A percentile compares a stretch with the other conserved stretches of the same genome.
Evolutionary conservation across 2,113 vertebrate species (phyloP).

Genomic region (Lota lota): DNA sequence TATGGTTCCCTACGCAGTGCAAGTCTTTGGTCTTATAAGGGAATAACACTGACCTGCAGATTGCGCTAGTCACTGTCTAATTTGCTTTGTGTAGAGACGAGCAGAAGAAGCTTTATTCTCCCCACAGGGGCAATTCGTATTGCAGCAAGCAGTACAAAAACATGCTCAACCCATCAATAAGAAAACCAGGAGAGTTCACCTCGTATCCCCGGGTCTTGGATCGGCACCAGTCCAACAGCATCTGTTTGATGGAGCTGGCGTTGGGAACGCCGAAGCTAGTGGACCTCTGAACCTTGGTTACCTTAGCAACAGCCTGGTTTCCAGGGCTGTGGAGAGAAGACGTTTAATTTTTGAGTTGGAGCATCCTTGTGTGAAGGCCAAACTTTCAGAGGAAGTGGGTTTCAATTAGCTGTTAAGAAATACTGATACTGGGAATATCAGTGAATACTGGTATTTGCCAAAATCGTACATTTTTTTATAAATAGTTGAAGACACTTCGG

Average conservation of each 20-base stretch:
- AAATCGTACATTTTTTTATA: too few relatives aligned
- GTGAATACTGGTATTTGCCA: too few relatives aligned
- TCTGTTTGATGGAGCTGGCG: constrained; percentile 97
- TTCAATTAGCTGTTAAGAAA: too few relatives aligned
- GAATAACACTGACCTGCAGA: too few relatives aligned
- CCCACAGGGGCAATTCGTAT: too few relatives aligned
- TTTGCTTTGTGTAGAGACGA: constrained; percentile 14
- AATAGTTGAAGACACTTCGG: too few relatives aligned
- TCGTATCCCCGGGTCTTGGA: constrained; percentile 95
- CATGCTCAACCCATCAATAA: too few relatives aligned
- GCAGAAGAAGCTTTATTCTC: neutral
- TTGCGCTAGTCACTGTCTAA: neutral
- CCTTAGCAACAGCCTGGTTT: constrained; percentile 70
- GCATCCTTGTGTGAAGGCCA: neutral
- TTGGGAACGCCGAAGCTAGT: constrained; percentile 94
- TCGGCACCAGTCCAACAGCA: constrained; percentile 97
- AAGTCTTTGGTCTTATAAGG: too few relatives aligned
- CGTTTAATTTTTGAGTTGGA: constrained; percentile 39
- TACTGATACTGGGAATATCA: too few relatives aligned
- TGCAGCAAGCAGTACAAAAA: too few relatives aligned
- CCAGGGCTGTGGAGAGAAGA: constrained; percentile 61
- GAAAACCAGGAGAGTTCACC: constrained; percentile 58
- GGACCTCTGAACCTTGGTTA: constrained; percentile 84
- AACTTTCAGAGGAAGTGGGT: too few relatives aligned
- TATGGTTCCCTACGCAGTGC: too few relatives aligned